Evolutionary conservation across 2,888 invertebrate genomes (phyloP).

Genomic region (Drosophila borborema): DNA sequence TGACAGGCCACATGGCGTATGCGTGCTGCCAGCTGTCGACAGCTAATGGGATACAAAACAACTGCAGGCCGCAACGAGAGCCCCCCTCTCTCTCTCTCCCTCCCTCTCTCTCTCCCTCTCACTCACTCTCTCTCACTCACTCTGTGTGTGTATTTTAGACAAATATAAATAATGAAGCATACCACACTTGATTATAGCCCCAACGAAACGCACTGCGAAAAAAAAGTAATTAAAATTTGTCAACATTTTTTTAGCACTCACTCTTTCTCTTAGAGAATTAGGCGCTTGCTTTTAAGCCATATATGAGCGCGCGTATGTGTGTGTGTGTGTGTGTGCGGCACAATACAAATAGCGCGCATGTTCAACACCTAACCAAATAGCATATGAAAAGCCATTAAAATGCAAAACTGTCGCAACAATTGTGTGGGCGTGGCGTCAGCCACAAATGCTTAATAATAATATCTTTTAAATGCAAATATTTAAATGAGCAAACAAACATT

Average conservation of each 20-base stretch:
- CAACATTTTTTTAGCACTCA: slow-evolving; percentile 54
- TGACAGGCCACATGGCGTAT: slow-evolving; percentile 78
- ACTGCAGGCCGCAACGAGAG: slow-evolving; percentile 40
- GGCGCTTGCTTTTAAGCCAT: slow-evolving; percentile 31
- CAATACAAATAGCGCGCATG: slow-evolving; percentile 31
- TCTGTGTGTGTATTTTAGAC: slow-evolving; percentile 27
- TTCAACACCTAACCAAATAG: slow-evolving; percentile 56
- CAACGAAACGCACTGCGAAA: slow-evolving; percentile 45
- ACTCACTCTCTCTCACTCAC: neutral
- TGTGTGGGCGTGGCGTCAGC: slow-evolving; percentile 19
- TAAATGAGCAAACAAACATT: slow-evolving; percentile 36
- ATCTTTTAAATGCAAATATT: slow-evolving; percentile 50
- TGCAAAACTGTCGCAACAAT: slow-evolving; percentile 35
- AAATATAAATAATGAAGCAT: slow-evolving; percentile 73
- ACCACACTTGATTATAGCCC: slow-evolving; percentile 71
- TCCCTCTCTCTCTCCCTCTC: slow-evolving; percentile 5
- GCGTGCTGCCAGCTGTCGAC: slow-evolving; percentile 62
- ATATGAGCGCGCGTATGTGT: neutral
- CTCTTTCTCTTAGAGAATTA: slow-evolving; percentile 31
- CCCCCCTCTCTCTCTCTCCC: slow-evolving; percentile 4
- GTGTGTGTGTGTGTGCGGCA: neutral
- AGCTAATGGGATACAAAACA: slow-evolving; percentile 60
- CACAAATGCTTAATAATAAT: slow-evolving; percentile 57
- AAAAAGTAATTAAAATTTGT: slow-evolving; percentile 76
- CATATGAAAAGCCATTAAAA: slow-evolving; percentile 49